Base-by-base conservation (phyloP, 2,797 vertebrate genomes). In the Sebastes oblongus region DNA sequence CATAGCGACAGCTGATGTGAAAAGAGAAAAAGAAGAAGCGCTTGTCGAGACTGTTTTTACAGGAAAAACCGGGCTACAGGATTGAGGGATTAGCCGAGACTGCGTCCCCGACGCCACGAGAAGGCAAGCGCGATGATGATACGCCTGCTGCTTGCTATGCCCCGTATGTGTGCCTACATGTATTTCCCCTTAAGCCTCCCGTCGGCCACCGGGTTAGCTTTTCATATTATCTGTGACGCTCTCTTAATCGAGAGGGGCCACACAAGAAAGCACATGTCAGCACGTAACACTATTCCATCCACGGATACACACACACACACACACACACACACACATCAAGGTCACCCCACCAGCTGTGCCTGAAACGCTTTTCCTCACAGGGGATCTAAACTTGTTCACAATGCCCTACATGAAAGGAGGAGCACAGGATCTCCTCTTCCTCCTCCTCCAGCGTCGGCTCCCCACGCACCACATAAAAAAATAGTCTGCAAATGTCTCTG, bases 311-410 rank as follows among this genome's bases (percentile, higher is more conserved):
- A 60, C 34, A 36, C 34, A 24, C 24, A 24, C 24, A n/a, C n/a
- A n/a, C n/a, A 34, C 67, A 72, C 67, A 72, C 65, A 29, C 27
- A 62, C 86, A 87, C 82, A 90, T 86, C 89, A 92, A 91, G 92
- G 93, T 92, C 90, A 91, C 81, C 88, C 88, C 86, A 89, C 66
- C 91, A 93, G 92, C 91, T 94, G 95, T 70, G 81, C 79, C 89
- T 81, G 75, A 83, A 89, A 88, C 72, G 27, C 76, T 80, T 86
- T 88, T 89, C 91, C 88, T 88, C 82, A 87, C 81, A 68, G 77
- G 87, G 66, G 68, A 85, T 86, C 81, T 88, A 71, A 83, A 92
- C 86, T 86, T 79, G 88, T 78, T 92, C 86, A 82, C 86, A 77
- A 76, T 88, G 88, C 83, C 89, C 82, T 81, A 86, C 86, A 87